Evolutionary conservation across 2,888 invertebrate genomes (phyloP).

Genomic region (Alentia gelatinosa): DNA sequence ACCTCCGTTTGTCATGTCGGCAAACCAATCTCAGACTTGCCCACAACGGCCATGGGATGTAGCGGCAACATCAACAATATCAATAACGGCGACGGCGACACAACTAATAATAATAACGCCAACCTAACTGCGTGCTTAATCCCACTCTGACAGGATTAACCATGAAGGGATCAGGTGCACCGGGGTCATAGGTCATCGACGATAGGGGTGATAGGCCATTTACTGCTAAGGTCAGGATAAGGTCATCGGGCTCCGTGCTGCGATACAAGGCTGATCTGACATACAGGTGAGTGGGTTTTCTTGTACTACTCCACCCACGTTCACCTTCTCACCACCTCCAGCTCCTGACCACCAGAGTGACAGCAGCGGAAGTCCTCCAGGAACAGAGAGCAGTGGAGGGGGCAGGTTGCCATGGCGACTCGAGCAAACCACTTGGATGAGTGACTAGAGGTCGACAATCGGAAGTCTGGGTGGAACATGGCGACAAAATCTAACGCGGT

Average conservation of each 20-base stretch:
- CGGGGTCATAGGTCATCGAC: not conserved
- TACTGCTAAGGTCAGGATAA: too few species aligned
- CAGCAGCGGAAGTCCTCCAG: not conserved
- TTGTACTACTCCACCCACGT: not conserved
- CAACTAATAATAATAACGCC: too few species aligned
- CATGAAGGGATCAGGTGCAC: slow-evolving; percentile 31
- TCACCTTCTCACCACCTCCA: not conserved
- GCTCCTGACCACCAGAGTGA: not conserved
- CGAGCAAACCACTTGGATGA: not conserved
- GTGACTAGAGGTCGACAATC: not conserved
- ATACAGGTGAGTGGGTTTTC: not conserved
- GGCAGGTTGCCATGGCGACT: slow-evolving; percentile 4
- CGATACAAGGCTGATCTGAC: too few species aligned
- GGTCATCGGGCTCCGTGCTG: too few species aligned
- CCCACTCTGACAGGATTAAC: not conserved
- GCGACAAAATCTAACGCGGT: too few species aligned
- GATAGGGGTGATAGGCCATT: not conserved
- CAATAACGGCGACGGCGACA: not conserved
- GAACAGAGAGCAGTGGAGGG: not conserved
- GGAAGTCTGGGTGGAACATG: not conserved
- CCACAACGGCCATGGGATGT: not conserved
- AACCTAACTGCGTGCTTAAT: not conserved
- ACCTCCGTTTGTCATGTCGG: too few species aligned
- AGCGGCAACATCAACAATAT: not conserved
- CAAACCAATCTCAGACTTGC: too few species aligned